Percentiles rank a stretch among this genome's conserved stretches.
phyloP scores from a whole-genome alignment of 2,888 invertebrate genomes.

The Trachelus stipa region DNA sequence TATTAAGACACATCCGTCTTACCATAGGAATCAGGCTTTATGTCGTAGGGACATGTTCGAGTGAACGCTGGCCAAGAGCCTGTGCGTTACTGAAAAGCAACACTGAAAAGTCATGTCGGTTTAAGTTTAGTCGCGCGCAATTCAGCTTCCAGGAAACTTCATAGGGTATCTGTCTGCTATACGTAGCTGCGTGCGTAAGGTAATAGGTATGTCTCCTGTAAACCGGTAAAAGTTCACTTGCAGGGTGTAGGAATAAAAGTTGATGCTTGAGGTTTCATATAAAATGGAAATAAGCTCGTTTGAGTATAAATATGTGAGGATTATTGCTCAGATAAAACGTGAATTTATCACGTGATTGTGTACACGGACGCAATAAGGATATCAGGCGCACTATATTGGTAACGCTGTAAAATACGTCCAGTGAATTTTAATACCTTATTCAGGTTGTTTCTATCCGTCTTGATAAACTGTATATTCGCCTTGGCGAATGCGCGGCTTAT shows the following conservation, averaged over 20 bases:
- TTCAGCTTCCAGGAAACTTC: not conserved
- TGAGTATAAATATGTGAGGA: not conserved
- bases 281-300: not conserved
- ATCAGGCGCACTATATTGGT: not conserved
- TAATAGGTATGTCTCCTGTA: not conserved
- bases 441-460: not conserved
- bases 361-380: not conserved
- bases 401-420: not conserved
- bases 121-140: not conserved
- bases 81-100: not conserved
- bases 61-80: constrained; percentile 26
- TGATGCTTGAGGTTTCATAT: not conserved
- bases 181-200: not conserved
- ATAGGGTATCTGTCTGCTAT: not conserved
- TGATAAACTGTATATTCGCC: not conserved
- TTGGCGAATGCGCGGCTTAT: not conserved
- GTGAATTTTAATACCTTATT: not conserved
- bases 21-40: constrained; percentile 3
- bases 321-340: not conserved
- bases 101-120: not conserved
- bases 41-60: constrained; percentile 23
- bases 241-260: not conserved
- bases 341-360: not conserved
- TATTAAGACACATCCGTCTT: constrained; percentile 3
- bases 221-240: not conserved